phyloP scores from a whole-genome alignment of 1,140 invertebrate genomes.

The Portunus trituberculatus region DNA sequence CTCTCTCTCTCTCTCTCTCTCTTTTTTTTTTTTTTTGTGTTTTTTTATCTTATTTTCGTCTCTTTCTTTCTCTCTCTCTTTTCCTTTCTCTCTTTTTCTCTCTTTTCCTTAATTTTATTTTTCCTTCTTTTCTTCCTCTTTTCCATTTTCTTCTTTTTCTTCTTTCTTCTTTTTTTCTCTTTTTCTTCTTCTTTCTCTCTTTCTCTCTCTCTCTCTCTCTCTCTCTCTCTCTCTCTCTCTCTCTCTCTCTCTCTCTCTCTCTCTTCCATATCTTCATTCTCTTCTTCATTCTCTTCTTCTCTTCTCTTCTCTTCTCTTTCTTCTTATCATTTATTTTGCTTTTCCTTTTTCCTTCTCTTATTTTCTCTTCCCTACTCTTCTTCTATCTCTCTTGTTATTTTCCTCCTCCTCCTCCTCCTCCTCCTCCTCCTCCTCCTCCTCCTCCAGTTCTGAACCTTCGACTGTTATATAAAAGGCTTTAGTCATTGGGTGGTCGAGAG shows the following conservation, averaged over 20 bases:
- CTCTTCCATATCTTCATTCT: slow-evolving; percentile 6
- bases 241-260: not conserved
- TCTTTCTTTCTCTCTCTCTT: not conserved
- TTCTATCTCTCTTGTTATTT: too few relatives aligned
- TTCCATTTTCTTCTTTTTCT: too few relatives aligned
- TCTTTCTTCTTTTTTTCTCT: not conserved
- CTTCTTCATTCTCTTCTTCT: not conserved
- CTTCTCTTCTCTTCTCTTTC: too few relatives aligned
- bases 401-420: too few relatives aligned
- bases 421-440: not conserved
- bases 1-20: not conserved
- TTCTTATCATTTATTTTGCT: too few relatives aligned
- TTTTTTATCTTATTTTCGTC: not conserved
- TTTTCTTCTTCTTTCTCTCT: not conserved
- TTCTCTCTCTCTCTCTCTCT: not conserved
- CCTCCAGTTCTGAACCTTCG: not conserved
- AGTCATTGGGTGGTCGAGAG: too few relatives aligned
- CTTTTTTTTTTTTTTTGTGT: not conserved
- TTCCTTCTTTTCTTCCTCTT: not conserved
- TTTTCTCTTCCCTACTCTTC: too few relatives aligned
- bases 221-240: not conserved
- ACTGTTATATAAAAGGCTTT: too few relatives aligned
- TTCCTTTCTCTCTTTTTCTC: not conserved
- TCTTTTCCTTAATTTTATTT: not conserved
- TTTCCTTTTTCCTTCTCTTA: too few relatives aligned